A percentile compares a stretch with the other conserved stretches of the same genome.
phyloP scores from a whole-genome alignment of 2,113 vertebrate genomes.

The Antennarius striatus region DNA sequence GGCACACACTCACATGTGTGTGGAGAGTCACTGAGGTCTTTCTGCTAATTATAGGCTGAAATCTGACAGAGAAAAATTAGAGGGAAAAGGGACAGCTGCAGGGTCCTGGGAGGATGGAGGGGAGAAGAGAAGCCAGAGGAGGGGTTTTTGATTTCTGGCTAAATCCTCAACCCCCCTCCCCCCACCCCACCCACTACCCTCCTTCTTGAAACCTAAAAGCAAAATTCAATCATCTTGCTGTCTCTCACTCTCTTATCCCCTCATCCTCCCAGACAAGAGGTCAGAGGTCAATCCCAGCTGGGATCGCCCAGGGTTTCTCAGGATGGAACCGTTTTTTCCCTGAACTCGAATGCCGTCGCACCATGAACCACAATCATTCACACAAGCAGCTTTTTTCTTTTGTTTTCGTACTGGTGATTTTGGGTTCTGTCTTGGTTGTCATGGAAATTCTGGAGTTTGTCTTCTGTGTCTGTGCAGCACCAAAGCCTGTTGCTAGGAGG shows the following conservation, averaged over 20 bases:
- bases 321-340: constrained; percentile 53
- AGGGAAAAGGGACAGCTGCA: constrained; percentile 88
- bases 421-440: no score
- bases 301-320: constrained; percentile 52
- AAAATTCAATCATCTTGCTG: constrained; percentile 70
- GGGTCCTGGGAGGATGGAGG: constrained; percentile 55
- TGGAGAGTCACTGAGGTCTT: constrained; percentile 81
- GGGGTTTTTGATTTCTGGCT: constrained; percentile 79
- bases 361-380: no score
- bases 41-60: constrained; percentile 90
- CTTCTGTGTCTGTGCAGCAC: no score
- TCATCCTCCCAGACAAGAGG: constrained; percentile 40
- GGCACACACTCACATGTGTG: constrained; percentile 77
- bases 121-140: constrained; percentile 46
- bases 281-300: constrained; percentile 60
- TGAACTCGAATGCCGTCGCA: constrained; percentile 33
- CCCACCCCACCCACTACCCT: no score
- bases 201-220: constrained; percentile 54
- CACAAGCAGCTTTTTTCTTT: no score
- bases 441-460: no score
- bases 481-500: constrained; percentile 6
- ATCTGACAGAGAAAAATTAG: constrained; percentile 94
- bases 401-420: no score
- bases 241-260: constrained; percentile 47
- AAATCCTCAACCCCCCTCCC: constrained; percentile 77